Percentiles rank a stretch among this genome's conserved stretches.
These are phyloP conservation scores for Dermatemys mawii DNA, from an alignment of 2,113 vertebrate species.

Conservation along the genomic window DNA sequence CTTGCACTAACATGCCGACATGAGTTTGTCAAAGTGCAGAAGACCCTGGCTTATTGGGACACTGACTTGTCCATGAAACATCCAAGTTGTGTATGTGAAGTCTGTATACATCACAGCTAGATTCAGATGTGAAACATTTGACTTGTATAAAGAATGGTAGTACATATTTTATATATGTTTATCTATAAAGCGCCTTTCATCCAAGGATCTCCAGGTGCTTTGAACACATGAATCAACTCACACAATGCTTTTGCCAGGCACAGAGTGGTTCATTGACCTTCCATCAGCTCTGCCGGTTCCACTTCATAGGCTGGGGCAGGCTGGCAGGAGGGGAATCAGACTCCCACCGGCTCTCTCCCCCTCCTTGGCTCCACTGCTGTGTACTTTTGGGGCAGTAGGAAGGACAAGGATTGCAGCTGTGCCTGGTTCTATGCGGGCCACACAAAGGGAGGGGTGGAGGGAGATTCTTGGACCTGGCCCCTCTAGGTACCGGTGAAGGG, in stretches of 20 bases:
- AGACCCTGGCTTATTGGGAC: rapidly evolving
- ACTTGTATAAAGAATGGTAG: too few species aligned
- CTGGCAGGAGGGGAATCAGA: neutral
- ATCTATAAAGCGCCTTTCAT: rapidly evolving
- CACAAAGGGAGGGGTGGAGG: neutral
- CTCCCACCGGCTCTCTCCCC: neutral
- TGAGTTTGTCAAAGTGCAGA: neutral
- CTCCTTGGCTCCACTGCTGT: neutral
- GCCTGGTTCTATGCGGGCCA: neutral
- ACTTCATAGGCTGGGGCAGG: neutral
- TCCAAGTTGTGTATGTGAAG: rapidly evolving
- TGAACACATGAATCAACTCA: neutral
- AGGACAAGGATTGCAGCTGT: neutral
- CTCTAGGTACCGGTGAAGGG: neutral
- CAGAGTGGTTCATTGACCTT: neutral
- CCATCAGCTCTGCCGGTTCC: neutral
- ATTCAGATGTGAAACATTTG: neutral
- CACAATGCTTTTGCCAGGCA: neutral
- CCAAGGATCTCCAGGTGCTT: neutral
- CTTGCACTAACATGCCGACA: rapidly evolving
- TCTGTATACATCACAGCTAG: neutral
- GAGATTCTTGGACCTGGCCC: neutral
- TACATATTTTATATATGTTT: rapidly evolving
- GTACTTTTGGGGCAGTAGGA: neutral
- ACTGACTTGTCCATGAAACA: neutral